phyloP scores from a whole-genome alignment of 2,797 vertebrate genomes.

The Babyrousa celebensis region DNA sequence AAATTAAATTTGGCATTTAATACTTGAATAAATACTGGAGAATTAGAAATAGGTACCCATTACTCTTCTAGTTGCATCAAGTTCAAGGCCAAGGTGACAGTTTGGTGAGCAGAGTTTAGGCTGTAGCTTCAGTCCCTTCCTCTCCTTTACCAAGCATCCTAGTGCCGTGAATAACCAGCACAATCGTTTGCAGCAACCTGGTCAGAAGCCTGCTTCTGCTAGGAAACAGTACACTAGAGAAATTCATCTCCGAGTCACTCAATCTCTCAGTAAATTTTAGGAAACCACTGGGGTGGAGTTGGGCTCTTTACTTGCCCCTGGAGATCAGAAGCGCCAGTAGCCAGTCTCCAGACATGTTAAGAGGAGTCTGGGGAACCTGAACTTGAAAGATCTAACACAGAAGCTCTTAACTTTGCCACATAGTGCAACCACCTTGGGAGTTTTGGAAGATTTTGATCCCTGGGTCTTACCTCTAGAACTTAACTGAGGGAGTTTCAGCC shows the following conservation, averaged over 20 bases:
- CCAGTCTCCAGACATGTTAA: neutral
- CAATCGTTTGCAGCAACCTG: neutral
- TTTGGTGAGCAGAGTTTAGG: neutral
- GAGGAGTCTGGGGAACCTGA: neutral
- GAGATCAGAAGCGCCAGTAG: neutral
- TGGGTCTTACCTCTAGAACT: neutral
- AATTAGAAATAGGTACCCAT: neutral
- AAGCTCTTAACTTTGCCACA: neutral
- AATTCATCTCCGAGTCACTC: conserved; percentile 22
- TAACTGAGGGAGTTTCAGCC: neutral
- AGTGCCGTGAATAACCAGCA: neutral
- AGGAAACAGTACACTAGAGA: neutral
- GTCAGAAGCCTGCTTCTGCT: neutral
- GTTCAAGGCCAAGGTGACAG: neutral
- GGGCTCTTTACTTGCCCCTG: neutral
- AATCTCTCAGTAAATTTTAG: neutral
- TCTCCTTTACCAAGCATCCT: neutral
- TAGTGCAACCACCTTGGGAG: neutral
- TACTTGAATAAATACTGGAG: neutral
- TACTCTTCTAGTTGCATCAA: neutral
- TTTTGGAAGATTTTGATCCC: neutral
- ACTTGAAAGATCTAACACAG: neutral
- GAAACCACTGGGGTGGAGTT: neutral
- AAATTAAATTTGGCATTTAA: neutral
- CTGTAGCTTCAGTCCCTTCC: neutral